Percentiles rank a stretch among this genome's conserved stretches.
Conservation (phyloP, 2,888 invertebrate species). For the Pseudanteris insignis region DNA sequence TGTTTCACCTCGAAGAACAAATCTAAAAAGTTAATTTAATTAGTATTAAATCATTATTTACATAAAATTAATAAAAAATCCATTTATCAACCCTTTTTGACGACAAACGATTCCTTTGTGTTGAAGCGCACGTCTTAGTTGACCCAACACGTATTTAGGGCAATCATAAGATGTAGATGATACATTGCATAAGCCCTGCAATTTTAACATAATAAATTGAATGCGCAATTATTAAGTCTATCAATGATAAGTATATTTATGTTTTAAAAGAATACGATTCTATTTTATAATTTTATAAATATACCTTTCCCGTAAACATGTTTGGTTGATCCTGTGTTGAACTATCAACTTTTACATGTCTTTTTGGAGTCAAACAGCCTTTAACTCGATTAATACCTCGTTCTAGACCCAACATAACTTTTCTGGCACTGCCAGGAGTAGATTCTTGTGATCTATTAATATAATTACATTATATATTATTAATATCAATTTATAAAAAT, state of each 20-base stretch:
- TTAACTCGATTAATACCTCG: conserved; percentile 74
- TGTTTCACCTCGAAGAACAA: conserved; percentile 74
- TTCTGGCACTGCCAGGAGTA: conserved; percentile 70
- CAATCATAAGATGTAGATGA: conserved; percentile 75
- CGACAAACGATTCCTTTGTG: conserved; percentile 73
- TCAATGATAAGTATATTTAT: too few relatives aligned
- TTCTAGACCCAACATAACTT: conserved; percentile 76
- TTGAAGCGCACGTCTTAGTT: conserved; percentile 71
- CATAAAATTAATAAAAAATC: too few relatives aligned
- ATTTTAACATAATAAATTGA: conserved; percentile 6
- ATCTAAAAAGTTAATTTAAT: conserved; percentile 68
- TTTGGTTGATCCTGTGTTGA: conserved; percentile 62
- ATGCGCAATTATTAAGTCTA: too few relatives aligned
- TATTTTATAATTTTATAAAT: conserved; percentile 5
- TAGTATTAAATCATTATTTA: background rate
- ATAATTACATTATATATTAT: background rate
- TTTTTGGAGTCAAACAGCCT: conserved; percentile 76
- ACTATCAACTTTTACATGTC: conserved; percentile 60
- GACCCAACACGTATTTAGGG: conserved; percentile 73
- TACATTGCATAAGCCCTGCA: conserved; percentile 74
- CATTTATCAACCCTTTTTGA: conserved; percentile 71
- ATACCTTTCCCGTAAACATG: conserved; percentile 68
- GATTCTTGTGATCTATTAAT: conserved; percentile 51
- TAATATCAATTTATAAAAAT: background rate
- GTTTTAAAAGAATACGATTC: background rate